Evolutionary conservation across 2,113 vertebrate species (phyloP).

Genomic region (Tetraodon nigroviridis): DNA sequence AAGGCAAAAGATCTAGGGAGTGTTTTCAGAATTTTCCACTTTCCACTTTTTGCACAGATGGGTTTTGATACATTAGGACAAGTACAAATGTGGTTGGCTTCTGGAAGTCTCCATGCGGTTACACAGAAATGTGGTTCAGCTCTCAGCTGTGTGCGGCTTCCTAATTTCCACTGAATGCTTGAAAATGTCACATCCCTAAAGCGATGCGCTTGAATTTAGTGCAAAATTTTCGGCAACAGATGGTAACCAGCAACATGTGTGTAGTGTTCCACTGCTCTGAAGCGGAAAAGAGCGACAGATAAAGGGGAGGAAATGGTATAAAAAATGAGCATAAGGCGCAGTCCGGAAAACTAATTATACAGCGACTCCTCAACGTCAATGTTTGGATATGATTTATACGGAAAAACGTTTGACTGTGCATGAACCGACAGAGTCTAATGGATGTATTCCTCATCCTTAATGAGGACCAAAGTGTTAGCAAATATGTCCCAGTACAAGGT

Average conservation of each 20-base stretch:
- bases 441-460: conserved; percentile 34
- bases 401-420: conserved; percentile 53
- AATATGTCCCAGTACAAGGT: neutral
- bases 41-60: conserved; percentile 52
- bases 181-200: conserved; percentile 55
- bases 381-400: conserved; percentile 43
- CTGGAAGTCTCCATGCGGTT: conserved; percentile 60
- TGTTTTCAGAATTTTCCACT: conserved; percentile 34
- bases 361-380: conserved; percentile 50
- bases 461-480: conserved; percentile 37
- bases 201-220: conserved; percentile 60
- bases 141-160: conserved; percentile 41
- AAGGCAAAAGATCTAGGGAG: conserved; percentile 57
- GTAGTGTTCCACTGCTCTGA: conserved; percentile 63
- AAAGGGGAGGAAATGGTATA: conserved; percentile 47
- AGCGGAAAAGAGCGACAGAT: conserved; percentile 46
- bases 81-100: conserved; percentile 71
- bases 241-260: conserved; percentile 60
- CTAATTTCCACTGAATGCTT: conserved; percentile 60
- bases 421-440: conserved; percentile 34
- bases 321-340: conserved; percentile 38
- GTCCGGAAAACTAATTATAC: conserved; percentile 71
- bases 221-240: conserved; percentile 58
- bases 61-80: conserved; percentile 72
- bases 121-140: conserved; percentile 69